Conservation (phyloP, 2,888 invertebrate species). For the Troides oblongomaculatus region DNA sequence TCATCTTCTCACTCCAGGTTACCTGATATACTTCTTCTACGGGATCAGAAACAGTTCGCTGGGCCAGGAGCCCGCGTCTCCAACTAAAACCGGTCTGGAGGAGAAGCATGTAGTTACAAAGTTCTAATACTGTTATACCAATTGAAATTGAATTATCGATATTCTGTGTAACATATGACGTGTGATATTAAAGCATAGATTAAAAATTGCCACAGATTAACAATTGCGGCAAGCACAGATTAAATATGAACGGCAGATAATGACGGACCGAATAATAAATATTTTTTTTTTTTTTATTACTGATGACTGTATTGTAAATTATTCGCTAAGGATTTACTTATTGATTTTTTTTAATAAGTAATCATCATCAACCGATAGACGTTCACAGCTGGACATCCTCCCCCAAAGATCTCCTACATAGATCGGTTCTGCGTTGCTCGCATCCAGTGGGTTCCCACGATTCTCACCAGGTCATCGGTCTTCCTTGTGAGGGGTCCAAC, state of each 20-base stretch:
- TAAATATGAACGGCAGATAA: not conserved
- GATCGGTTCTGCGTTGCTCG: too few relatives aligned
- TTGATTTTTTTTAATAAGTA: too few relatives aligned
- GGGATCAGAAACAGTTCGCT: slow-evolving; percentile 89
- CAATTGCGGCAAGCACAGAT: not conserved
- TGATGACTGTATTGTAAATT: too few relatives aligned
- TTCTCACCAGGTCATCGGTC: too few relatives aligned
- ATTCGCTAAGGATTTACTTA: too few relatives aligned
- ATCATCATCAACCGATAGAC: too few relatives aligned
- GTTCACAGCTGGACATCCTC: too few relatives aligned
- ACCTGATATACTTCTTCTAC: slow-evolving; percentile 91
- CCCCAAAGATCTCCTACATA: too few relatives aligned
- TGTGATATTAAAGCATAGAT: slow-evolving; percentile 23
- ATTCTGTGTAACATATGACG: slow-evolving; percentile 5
- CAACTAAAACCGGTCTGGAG: slow-evolving; percentile 41
- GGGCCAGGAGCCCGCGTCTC: slow-evolving; percentile 47
- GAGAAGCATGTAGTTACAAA: slow-evolving; percentile 58
- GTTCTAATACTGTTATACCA: slow-evolving; percentile 44
- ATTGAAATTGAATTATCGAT: slow-evolving; percentile 9
- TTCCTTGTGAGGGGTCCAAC: too few relatives aligned
- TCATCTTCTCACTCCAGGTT: slow-evolving; percentile 77
- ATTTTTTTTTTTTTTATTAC: too few relatives aligned
- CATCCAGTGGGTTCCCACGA: too few relatives aligned
- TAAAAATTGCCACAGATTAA: not conserved
- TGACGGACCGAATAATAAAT: too few relatives aligned